A percentile compares a stretch with the other conserved stretches of the same genome.
Conservation (phyloP, 2,113 vertebrate species). For the Phycodurus eques region DNA sequence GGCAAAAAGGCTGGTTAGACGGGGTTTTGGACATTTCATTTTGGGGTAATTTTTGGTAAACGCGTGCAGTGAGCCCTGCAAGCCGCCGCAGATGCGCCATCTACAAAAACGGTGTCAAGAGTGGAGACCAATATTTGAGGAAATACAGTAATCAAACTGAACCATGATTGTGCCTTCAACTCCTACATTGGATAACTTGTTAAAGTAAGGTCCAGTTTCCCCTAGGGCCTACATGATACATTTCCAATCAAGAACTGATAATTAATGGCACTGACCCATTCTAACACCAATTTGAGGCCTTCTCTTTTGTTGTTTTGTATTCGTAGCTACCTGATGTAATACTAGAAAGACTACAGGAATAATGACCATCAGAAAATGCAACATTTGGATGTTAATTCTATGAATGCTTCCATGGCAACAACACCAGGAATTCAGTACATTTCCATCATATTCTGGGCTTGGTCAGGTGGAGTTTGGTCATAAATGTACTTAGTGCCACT, state of each 20-base stretch:
- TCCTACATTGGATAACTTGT: neutral
- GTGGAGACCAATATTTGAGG: too few relatives aligned
- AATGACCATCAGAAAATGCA: neutral
- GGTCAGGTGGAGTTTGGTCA: slow-evolving; percentile 44
- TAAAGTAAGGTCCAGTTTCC: neutral
- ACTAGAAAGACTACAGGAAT: neutral
- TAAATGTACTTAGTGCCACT: slow-evolving; percentile 49
- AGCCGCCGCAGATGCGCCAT: too few relatives aligned
- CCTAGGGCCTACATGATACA: neutral
- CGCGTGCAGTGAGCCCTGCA: too few relatives aligned
- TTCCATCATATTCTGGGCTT: neutral
- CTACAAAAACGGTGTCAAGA: too few relatives aligned
- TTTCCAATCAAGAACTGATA: neutral
- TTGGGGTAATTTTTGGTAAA: too few relatives aligned
- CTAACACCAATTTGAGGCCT: neutral
- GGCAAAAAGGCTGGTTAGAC: too few relatives aligned
- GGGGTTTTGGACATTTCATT: too few relatives aligned
- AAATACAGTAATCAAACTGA: too few relatives aligned
- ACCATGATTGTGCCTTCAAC: too few relatives aligned
- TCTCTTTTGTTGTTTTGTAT: neutral
- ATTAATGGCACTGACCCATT: neutral
- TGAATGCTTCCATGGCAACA: neutral
- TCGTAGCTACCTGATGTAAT: neutral
- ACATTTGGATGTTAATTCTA: neutral
- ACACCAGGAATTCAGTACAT: neutral